phyloP scores from a whole-genome alignment of 2,113 vertebrate species.

The Anoura caudifer region DNA sequence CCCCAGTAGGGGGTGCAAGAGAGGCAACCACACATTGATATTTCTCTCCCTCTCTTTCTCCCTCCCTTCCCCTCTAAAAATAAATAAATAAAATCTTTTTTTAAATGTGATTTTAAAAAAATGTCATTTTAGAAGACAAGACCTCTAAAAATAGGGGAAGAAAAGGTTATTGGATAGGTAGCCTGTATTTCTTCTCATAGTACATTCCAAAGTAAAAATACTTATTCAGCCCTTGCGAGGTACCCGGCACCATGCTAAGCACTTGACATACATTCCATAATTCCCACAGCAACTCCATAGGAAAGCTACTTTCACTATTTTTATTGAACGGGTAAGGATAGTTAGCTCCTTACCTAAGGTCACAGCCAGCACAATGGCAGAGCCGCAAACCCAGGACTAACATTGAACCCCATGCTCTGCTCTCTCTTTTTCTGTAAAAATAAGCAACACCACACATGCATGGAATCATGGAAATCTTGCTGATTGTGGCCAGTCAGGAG shows the following conservation, averaged over 20 bases:
- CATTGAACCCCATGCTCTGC: not conserved
- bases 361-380: not conserved
- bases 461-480: not conserved
- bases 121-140: not conserved
- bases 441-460: not conserved
- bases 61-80: too few species aligned
- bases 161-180: not conserved
- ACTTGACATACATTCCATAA: not conserved
- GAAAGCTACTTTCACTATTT: not conserved
- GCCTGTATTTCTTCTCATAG: not conserved
- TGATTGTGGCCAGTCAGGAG: not conserved
- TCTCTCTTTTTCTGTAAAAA: not conserved
- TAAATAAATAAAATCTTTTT: too few species aligned
- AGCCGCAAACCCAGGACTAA: not conserved
- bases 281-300: not conserved
- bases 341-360: not conserved
- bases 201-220: not conserved
- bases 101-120: not conserved
- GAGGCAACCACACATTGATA: too few species aligned
- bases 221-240: not conserved
- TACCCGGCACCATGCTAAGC: not conserved
- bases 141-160: not conserved
- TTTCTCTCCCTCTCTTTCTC: too few species aligned
- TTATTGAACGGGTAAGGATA: not conserved
- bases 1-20: too few species aligned